Percentiles rank a stretch among this genome's conserved stretches.
Evolutionary conservation across 2,113 vertebrate species (phyloP).

Genomic region (Trachemys scripta): DNA sequence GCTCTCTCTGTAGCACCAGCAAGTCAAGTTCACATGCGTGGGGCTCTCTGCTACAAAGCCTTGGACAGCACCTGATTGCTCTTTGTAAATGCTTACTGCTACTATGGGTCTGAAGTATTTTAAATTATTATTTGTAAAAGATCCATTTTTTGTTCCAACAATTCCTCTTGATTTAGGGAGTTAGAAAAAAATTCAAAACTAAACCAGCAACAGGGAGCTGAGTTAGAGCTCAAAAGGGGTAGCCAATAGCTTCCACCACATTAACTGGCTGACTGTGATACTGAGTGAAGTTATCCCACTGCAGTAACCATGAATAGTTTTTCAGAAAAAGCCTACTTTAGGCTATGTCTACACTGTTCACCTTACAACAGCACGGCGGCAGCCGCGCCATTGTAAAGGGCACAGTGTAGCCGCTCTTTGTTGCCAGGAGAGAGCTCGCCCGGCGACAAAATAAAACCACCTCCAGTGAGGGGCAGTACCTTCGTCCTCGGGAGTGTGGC

Average conservation of each 20-base stretch:
- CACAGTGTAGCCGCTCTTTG: no score
- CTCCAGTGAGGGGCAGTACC: no score
- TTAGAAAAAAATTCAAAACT: background rate
- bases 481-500: no score
- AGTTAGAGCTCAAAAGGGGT: background rate
- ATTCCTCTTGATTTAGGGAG: background rate
- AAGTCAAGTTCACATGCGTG: background rate
- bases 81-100: background rate
- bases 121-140: background rate
- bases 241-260: background rate
- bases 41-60: background rate
- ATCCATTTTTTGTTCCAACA: no score
- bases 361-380: no score
- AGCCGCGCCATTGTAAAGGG: no score
- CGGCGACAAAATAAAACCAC: no score
- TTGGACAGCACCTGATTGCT: background rate
- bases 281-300: background rate
- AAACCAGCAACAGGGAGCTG: conserved; percentile 1
- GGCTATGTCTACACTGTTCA: background rate
- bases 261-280: background rate
- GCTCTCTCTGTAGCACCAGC: background rate
- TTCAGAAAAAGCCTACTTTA: background rate
- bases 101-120: background rate
- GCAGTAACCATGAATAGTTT: background rate
- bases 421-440: no score